Evolutionary conservation across 1,140 invertebrate species (phyloP), one percentile per base, ranked within the genome.

Genomic region (Heliconius nattereri): DNA sequence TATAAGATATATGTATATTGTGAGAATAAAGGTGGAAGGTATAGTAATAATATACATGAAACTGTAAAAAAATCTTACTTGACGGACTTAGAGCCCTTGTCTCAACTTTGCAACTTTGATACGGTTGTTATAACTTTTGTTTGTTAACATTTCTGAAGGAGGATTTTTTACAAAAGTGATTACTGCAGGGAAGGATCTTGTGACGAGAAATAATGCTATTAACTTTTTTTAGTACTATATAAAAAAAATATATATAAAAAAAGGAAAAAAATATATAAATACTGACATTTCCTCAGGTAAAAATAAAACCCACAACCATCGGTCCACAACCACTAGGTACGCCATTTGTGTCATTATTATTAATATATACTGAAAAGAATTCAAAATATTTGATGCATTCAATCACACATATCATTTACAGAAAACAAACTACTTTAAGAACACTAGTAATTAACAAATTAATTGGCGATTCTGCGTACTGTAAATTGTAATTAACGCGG

Each of bases 401-500:
- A 66, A 66, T 26, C 9, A 26, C 29, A 26, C 60, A 16, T 66
- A 66, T 66, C 60, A 29, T 66, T 66, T 66, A 66, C 60, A 66
- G 23, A 66, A 66, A 66, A 26, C n/a, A 23, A 35, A 35, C 29
- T 66, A 8, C 54, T 3, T 60, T 60, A 60, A 16, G 3, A 66
- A 13, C 60, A 74, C 73, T 32, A 74, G 49, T 26, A 54, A 32
- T 26, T 54, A 9, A 54, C 52, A 54, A 74, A 66, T 75, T 60
- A 75, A 75, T 75, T 66, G 74, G 57, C 29, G 57, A 75, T 75
- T 66, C 74, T 20, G 29, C 32, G 74, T 35, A 75, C 37, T 32
- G 74, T 26, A 66, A 75, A 75, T 16, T 32, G 74, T 26, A 66
- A 75, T 75, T 60, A 75, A 75, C 54, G 40, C n/a, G 74, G 66